phyloP scores from a whole-genome alignment of 1,140 invertebrate genomes.

The Octopus sinensis region DNA sequence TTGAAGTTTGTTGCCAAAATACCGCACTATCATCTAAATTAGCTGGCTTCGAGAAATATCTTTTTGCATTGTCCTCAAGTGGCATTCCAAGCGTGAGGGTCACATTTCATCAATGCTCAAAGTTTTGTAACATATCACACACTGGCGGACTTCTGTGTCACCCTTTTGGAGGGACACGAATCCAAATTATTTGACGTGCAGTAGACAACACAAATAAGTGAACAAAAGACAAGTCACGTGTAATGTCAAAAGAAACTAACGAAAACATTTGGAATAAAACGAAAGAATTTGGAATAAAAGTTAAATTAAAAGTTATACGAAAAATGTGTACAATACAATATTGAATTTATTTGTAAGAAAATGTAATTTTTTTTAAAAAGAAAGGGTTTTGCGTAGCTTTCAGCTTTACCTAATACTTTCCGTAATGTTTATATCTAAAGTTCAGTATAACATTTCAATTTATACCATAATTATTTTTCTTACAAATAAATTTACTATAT shows the following conservation, averaged over 20 bases:
- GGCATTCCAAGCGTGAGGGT: not conserved
- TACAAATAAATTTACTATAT: slow-evolving; percentile 1
- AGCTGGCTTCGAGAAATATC: not conserved
- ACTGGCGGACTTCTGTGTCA: slow-evolving; percentile 3
- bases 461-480: slow-evolving; percentile 7
- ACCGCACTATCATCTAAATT: not conserved
- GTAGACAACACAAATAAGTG: slow-evolving; percentile 4
- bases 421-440: slow-evolving; percentile 1
- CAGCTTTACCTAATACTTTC: slow-evolving; percentile 5
- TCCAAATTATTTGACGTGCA: slow-evolving; percentile 8
- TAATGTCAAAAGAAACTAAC: not conserved
- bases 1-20: slow-evolving; percentile 8
- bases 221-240: slow-evolving; percentile 4
- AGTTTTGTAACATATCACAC: slow-evolving; percentile 8
- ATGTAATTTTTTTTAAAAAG: not conserved
- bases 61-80: slow-evolving; percentile 5
- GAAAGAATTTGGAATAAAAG: not conserved
- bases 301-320: not conserved
- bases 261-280: slow-evolving; percentile 2
- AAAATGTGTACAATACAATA: slow-evolving; percentile 2
- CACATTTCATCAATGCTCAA: slow-evolving; percentile 1
- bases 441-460: not conserved
- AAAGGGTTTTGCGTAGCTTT: slow-evolving; percentile 8
- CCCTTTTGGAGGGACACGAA: slow-evolving; percentile 7
- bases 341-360: slow-evolving; percentile 3